Conservation (phyloP, 92 coral and sea anemone species). For the Epizoanthus ramosus region DNA sequence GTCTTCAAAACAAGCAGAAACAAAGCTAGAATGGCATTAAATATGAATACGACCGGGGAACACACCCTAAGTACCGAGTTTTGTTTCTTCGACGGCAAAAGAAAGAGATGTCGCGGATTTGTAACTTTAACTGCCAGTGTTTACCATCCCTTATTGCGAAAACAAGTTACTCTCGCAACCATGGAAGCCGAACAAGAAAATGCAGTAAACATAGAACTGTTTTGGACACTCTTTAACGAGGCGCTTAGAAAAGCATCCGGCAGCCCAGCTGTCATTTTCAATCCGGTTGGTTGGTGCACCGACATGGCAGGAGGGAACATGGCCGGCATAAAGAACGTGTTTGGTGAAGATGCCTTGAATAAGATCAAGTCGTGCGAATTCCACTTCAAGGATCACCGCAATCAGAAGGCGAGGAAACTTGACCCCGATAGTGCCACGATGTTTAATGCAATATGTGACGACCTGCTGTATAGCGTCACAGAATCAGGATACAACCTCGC, state of each 20-base stretch:
- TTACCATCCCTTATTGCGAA: constrained; percentile 52
- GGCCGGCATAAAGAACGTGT: constrained; percentile 49
- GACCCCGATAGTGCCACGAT: constrained; percentile 36
- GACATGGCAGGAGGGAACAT: constrained; percentile 73
- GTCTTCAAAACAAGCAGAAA: constrained; percentile 64
- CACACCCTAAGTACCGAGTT: constrained; percentile 53
- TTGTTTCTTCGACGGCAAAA: constrained; percentile 72
- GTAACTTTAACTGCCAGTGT: constrained; percentile 57
- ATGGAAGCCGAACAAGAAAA: constrained; percentile 53
- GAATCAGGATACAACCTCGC: constrained; percentile 45
- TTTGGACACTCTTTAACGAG: constrained; percentile 55
- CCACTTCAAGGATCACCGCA: constrained; percentile 67
- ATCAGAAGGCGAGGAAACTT: constrained; percentile 53
- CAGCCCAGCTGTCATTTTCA: constrained; percentile 18
- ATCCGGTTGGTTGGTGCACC: constrained; percentile 68
- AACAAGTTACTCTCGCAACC: constrained; percentile 48
- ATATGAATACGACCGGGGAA: constrained; percentile 52
- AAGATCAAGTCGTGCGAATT: constrained; percentile 62
- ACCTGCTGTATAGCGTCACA: constrained; percentile 47
- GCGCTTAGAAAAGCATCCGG: constrained; percentile 20
- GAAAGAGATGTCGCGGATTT: constrained; percentile 56
- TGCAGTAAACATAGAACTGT: constrained; percentile 42
- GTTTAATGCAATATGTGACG: constrained; percentile 57
- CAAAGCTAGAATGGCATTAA: constrained; percentile 47
- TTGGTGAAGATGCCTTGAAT: constrained; percentile 24